Conservation (phyloP, 2,113 vertebrate species). For the Taxidea taxus region DNA sequence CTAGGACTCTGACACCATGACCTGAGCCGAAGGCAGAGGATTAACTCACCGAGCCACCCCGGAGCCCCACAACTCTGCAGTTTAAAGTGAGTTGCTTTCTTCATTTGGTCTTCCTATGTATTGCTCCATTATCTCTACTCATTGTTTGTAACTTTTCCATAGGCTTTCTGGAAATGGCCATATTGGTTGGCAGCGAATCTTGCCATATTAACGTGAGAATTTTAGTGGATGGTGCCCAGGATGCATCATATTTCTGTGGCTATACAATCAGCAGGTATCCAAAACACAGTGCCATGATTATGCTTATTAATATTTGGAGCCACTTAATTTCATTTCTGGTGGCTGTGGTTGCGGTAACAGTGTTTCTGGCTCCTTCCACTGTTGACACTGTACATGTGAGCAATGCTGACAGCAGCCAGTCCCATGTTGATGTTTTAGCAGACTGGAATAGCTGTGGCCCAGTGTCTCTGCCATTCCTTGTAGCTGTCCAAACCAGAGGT, state of each 20-base stretch:
- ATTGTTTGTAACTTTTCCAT: neutral
- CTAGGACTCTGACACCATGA: too few relatives aligned
- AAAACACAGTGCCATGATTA: neutral
- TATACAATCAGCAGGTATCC: neutral
- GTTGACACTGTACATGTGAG: neutral
- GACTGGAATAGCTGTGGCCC: constrained; percentile 9
- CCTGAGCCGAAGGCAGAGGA: too few relatives aligned
- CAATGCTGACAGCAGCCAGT: neutral
- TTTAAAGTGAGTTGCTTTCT: neutral
- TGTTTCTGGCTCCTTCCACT: neutral
- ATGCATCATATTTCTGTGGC: neutral
- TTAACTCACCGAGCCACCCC: too few relatives aligned
- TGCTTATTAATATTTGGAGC: neutral
- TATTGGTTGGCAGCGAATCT: neutral
- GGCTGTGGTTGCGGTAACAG: neutral
- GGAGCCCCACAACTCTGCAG: too few relatives aligned
- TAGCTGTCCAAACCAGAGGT: constrained; percentile 41
- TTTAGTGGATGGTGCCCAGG: neutral
- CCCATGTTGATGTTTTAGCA: neutral
- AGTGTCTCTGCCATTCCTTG: neutral
- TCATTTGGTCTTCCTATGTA: neutral
- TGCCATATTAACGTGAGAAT: neutral
- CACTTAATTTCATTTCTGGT: neutral
- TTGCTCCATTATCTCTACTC: neutral
- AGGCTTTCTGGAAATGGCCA: neutral